Conservation (phyloP, 2,888 invertebrate species). For the Trissolcus brochymenae region DNA sequence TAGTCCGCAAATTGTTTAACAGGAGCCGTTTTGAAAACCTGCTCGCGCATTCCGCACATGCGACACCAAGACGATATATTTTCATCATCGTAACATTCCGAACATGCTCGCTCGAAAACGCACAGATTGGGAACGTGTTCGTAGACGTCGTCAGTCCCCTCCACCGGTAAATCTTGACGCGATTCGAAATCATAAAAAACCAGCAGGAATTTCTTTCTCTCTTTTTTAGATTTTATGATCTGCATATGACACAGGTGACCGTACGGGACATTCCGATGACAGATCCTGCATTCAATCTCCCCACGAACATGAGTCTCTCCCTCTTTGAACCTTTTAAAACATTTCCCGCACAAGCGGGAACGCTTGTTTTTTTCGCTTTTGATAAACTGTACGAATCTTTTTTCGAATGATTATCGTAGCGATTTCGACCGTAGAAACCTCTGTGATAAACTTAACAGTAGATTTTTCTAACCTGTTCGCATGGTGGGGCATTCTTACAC, state of each 20-base stretch:
- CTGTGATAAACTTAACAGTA: not conserved
- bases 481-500: not conserved
- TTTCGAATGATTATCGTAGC: not conserved
- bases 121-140: constrained; percentile 14
- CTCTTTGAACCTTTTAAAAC: not conserved
- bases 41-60: too few species aligned
- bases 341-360: constrained; percentile 6
- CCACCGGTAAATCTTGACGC: constrained; percentile 31
- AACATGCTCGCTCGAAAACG: constrained; percentile 8
- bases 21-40: not conserved
- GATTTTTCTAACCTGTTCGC: not conserved
- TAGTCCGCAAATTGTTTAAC: too few species aligned
- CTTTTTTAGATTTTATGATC: constrained; percentile 7
- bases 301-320: not conserved
- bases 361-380: not conserved
- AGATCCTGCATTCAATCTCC: constrained; percentile 7
- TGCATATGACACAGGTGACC: constrained; percentile 31
- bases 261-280: not conserved
- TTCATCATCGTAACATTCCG: constrained; percentile 67
- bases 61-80: too few species aligned
- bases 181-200: constrained; percentile 52
- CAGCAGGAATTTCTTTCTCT: constrained; percentile 4
- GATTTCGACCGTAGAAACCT: not conserved
- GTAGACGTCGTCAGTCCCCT: constrained; percentile 16
- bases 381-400: not conserved